Percentiles rank a stretch among this genome's conserved stretches.
phyloP scores from a whole-genome alignment of 2,113 vertebrate species.

The Anolis carolinensis region DNA sequence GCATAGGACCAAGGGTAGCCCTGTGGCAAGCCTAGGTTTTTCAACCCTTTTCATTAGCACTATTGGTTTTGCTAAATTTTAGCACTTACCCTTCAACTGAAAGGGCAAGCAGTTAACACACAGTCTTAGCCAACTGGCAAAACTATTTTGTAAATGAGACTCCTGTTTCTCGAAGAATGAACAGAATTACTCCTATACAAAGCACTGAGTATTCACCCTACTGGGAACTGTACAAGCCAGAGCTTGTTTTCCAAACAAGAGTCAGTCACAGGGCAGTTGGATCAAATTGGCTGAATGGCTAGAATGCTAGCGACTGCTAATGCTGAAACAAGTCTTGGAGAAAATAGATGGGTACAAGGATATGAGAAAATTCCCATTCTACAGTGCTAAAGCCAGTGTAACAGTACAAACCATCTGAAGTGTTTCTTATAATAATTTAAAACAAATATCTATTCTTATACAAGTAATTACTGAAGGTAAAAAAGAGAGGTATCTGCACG shows the following conservation, averaged over 20 bases:
- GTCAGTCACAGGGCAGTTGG: constrained; percentile 41
- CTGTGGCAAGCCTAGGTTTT: constrained; percentile 7
- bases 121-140: background rate
- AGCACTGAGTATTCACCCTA: constrained; percentile 35
- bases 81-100: constrained; percentile 37
- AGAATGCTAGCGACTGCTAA: constrained; percentile 43
- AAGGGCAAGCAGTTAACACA: constrained; percentile 33
- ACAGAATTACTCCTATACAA: constrained; percentile 33
- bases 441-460: constrained; percentile 10
- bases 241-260: constrained; percentile 38
- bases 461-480: background rate
- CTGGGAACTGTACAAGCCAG: constrained; percentile 42
- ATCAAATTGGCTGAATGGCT: constrained; percentile 46
- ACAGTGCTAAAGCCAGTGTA: constrained; percentile 18
- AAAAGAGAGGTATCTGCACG: background rate
- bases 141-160: constrained; percentile 34
- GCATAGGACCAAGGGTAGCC: background rate
- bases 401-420: constrained; percentile 15
- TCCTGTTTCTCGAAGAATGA: constrained; percentile 39
- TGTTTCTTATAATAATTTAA: background rate
- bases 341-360: constrained; percentile 32
- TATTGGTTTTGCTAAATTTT: constrained; percentile 25
- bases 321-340: constrained; percentile 36
- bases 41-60: constrained; percentile 31
- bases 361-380: constrained; percentile 31